Base-by-base conservation (phyloP, 2,888 invertebrate species). In the Lycaena phlaeas region DNA sequence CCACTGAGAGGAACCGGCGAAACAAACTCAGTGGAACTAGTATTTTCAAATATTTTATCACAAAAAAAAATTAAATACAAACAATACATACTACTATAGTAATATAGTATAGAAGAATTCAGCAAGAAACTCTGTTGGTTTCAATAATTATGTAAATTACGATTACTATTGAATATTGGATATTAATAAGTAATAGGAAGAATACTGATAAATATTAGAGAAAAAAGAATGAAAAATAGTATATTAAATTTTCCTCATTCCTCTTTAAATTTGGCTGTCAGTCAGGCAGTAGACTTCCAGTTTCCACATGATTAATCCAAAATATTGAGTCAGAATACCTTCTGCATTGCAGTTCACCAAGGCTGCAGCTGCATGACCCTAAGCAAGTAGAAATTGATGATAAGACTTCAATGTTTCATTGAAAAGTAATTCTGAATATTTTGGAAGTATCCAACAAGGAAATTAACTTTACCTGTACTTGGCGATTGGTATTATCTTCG, bases 341-440 rank as follows among this genome's bases (percentile, higher is more conserved):
- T 98, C 98, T 85, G 99, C 99, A 62, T 97, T 96, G 82, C 99
- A 99, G 84, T 99, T 99, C 1, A 99, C 98, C 49, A 99, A 87
- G 36, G 99, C 99, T 38, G 99, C 98, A 31, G 97, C 94, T 55
- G 90, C 89, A 55, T 91, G 91, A 40, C 91, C 90, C 79, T 91
- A 85, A 25, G 50, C n/a, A n/a, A 52, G n/a, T 10, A 39, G 37
- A 34, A 27, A 28, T 36, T 42, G 36, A n/a, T n/a, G n/a, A 27
- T 7, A 10, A 34, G 27, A 3, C 12, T 27, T n/a, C n/a, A n/a
- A n/a, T 10, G 15, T 14, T 29, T 6, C 11, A 1, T 14, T 29
- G 14, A 14, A 29, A n/a, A 12, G 14, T 14, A 29, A 14, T n/a
- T n/a, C 9, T 22, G 22, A 3, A 4, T 7, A 9, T 6, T 2